Base-by-base conservation (phyloP, 2,113 vertebrate genomes). In the Tretioscincus oriximinensis region DNA sequence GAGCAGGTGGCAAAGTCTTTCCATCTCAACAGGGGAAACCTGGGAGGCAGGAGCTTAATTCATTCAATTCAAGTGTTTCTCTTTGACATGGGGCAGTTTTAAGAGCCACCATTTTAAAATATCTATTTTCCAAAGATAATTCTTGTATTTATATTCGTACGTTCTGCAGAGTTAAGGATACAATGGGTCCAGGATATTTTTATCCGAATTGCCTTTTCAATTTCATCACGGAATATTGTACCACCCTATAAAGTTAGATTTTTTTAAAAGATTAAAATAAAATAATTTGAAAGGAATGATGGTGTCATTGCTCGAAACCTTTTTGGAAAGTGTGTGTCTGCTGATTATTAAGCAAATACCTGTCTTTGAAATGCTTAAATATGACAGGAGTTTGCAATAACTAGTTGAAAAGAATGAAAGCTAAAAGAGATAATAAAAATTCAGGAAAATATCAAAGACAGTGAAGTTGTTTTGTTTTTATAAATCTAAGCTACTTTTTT, bases 21-120 rank as follows among this genome's bases (percentile, higher is more conserved):
- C 14, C 5, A 76, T 63, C 66, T 77, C 81, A 75, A 45, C 70
- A 28, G 2, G 0, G 2, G 45, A n/a, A 66, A 47, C 72, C 58
- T 72, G 73, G 63, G 81, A 84, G 54, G 29, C 31, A 29, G 5
- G 28, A 47, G 68, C 64, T 80, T 70, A 41, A 16, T 54, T 35
- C 79, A 81, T 81, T 81, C 10, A 47, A 3, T 41, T 26, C 20
- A 26, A 16, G 7, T 65, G 6, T 83, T 45, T 16, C 80, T 86
- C 6, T 75, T 28, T 35, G 78, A 75, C 79, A 69, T 78, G 16
- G 0, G 0, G 1, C 47, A 1, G 29, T 41, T 60, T 2, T 60
- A n/a, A 63, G 58, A 35, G 9, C 29, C 2, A 12, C 18, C 64
- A 7, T 11, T 29, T 68, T 78, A 85, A 85, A 80, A 72, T 76